Evolutionary conservation across 2,797 vertebrate genomes (phyloP), one percentile per base, ranked within the genome.

Genomic region (Hoplostethus mediterraneus): DNA sequence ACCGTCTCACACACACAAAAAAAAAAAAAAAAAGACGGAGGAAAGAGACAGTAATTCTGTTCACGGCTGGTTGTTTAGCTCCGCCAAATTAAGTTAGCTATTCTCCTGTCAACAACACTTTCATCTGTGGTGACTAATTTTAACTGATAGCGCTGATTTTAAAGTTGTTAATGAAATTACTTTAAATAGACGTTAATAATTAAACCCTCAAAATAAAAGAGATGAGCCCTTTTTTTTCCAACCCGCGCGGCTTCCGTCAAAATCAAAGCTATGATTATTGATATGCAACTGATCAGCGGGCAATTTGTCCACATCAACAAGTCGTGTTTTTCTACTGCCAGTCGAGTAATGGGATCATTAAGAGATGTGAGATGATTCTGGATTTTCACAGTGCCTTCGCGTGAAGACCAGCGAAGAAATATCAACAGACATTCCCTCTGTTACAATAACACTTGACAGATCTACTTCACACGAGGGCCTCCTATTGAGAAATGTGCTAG

Each of bases 381-480:
- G 55, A 31, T 49, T 73, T 73, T 84, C 67, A 80, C 73, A 73
- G 47, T 6, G 33, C 59, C 67, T 74, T 67, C n/a, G 69, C 78
- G 83, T 77, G 73, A 71, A 71, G 59, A 80, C 71, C 70, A 73
- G 73, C 67, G 67, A 83, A 83, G 75, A 69, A 87, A 80, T 66
- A 74, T 54, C 81, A 86, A 82, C 85, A 85, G 87, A 85, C 77
- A 88, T 82, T 84, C 75, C 67, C 80, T 79, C 67, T 79, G 81
- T 80, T 77, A 73, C 84, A 90, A 89, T 79, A 90, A 88, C 90
- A 91, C 92, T 92, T 87, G 81, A 92, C 79, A 89, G 80, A 89
- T 79, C 82, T 85, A 87, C 90, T 94, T 89, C 85, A 89, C 85
- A 89, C 79, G 71, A 91, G 86, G 69, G 78, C 85, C 83, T 89